A percentile compares a stretch with the other conserved stretches of the same genome.
Conservation (phyloP, 2,113 vertebrate genomes). For the Prionailurus bengalensis region DNA sequence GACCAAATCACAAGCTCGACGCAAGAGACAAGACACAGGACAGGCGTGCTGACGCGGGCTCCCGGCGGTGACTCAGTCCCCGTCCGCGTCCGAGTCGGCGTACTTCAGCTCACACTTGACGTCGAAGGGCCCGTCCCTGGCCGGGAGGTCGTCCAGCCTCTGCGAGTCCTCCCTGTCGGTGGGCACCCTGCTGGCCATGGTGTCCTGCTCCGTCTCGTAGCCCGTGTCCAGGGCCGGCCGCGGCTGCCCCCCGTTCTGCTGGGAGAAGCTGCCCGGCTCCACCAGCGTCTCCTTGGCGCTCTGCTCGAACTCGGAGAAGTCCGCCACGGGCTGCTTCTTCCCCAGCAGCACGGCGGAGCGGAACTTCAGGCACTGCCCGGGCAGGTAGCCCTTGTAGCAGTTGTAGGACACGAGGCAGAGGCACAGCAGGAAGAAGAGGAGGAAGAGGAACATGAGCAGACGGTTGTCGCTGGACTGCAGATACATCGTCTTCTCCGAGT, state of each 20-base stretch:
- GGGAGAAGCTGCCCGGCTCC: conserved; percentile 89
- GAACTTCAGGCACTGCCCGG: conserved; percentile 93
- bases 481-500: conserved; percentile 91
- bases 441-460: conserved; percentile 94
- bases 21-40: conserved; percentile 74
- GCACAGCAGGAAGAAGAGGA: conserved; percentile 96
- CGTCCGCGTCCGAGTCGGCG: conserved; percentile 92
- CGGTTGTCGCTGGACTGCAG: conserved; percentile 93
- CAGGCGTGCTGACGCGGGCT: conserved; percentile 67
- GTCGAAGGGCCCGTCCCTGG: conserved; percentile 93
- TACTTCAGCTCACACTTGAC: conserved; percentile 95
- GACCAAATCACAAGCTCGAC: conserved; percentile 48
- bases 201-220: conserved; percentile 96
- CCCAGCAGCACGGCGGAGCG: conserved; percentile 91
- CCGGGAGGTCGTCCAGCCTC: conserved; percentile 75
- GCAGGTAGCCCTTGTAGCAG: conserved; percentile 97
- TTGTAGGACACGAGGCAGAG: conserved; percentile 93
- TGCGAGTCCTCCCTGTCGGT: conserved; percentile 85
- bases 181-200: conserved; percentile 90
- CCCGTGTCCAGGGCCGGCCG: conserved; percentile 93
- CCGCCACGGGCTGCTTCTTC: conserved; percentile 90
- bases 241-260: conserved; percentile 91
- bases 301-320: conserved; percentile 93
- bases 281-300: conserved; percentile 92
- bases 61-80: conserved; percentile 85